A percentile compares a stretch with the other conserved stretches of the same genome.
phyloP scores from a whole-genome alignment of 2,888 invertebrate species.

The Pardosa pseudoannulata region DNA sequence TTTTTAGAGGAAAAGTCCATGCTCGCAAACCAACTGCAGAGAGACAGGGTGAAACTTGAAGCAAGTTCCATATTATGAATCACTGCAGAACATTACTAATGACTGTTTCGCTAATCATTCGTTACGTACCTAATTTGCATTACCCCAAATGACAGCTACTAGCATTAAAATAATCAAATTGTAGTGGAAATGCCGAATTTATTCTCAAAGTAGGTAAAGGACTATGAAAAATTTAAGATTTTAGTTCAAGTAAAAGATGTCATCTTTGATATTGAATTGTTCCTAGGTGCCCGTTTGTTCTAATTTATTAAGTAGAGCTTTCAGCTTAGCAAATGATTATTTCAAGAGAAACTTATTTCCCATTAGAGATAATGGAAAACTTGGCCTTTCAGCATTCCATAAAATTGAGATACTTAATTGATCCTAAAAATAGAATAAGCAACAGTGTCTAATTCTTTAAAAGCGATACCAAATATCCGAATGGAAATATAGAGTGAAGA shows the following conservation, averaged over 20 bases:
- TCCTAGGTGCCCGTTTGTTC: conserved; percentile 4
- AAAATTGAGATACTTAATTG: conserved; percentile 38
- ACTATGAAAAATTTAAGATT: background rate
- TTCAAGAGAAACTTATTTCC: conserved; percentile 25
- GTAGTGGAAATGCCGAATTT: too few species aligned
- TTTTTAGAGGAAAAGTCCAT: too few species aligned
- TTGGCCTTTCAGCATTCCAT: conserved; percentile 53
- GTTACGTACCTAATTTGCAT: too few species aligned
- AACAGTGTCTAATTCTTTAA: conserved; percentile 28
- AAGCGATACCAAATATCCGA: too few species aligned
- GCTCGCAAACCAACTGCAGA: too few species aligned
- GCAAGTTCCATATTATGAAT: too few species aligned
- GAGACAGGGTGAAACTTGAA: too few species aligned
- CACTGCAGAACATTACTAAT: too few species aligned
- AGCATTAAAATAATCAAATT: too few species aligned
- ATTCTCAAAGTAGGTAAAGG: background rate
- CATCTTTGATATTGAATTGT: conserved; percentile 23
- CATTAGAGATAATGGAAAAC: conserved; percentile 55
- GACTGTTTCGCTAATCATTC: too few species aligned
- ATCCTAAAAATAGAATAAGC: conserved; percentile 45
- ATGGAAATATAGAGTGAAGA: too few species aligned
- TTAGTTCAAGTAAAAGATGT: background rate
- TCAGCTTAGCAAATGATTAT: conserved; percentile 29
- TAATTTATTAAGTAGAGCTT: conserved; percentile 52
- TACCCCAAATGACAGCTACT: too few species aligned